Evolutionary conservation across 1,140 invertebrate species (phyloP), one percentile per base, ranked within the genome.

Genomic region (Philotrypesis tridentata): DNA sequence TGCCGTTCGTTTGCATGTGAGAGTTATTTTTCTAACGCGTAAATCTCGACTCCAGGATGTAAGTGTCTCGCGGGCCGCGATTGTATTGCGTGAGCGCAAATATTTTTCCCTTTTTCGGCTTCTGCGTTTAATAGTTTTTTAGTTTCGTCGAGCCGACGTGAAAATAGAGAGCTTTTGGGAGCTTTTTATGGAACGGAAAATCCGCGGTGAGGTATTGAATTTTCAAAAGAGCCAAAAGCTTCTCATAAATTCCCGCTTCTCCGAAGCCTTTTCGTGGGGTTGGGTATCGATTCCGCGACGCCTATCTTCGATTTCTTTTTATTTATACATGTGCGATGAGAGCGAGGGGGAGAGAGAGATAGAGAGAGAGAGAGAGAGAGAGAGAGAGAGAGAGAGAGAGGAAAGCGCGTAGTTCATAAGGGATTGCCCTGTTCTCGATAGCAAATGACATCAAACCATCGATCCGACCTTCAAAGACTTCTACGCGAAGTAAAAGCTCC

Each of bases 381-480:
- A n/a, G n/a, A n/a, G n/a, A n/a, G n/a, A n/a, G n/a, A n/a, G n/a
- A n/a, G n/a, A n/a, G n/a, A n/a, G 12, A 43, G 12, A 43, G 40
- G 1, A 14, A 43, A 43, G 40, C 40, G 48, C 17, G 21, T 37
- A 33, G 25, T 40, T 43, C 65, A 48, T 37, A 31, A 61, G 71
- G 82, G 72, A 83, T 83, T 73, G 79, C 73, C 79, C 70, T 80
- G 78, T 70, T 70, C 83, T 61, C 77, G 12, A 40, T 75, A 60
- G 61, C 21, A 31, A 60, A 81, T 82, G 78, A 81, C 48, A 82
- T 79, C 79, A 83, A 83, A 70, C 73, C 65, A 81, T 81, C 72
- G 79, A 81, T 75, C 79, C 72, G 63, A 76, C 72, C 63, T 81
- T 75, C 79, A 81, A 81, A 81, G 79, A 81, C 79, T 81, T 81